Evolutionary conservation across 1,140 invertebrate species (phyloP).

Genomic region (Sarcophaga peregrina): DNA sequence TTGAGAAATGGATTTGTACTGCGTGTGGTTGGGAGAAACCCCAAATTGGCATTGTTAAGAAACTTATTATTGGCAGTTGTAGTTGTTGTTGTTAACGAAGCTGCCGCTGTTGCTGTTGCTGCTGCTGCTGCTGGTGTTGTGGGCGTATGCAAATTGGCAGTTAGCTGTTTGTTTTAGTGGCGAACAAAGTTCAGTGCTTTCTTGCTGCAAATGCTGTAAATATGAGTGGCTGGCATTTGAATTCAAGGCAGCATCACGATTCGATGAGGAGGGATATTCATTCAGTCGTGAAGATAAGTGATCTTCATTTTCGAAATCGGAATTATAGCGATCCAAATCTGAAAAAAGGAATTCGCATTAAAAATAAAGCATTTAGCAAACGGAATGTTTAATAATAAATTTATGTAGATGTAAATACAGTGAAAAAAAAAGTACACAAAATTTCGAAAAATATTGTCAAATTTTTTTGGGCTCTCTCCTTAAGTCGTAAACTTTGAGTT

Average conservation of each 20-base stretch:
- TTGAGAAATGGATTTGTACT: constrained; percentile 64
- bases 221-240: constrained; percentile 46
- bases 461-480: too few relatives aligned
- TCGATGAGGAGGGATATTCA: constrained; percentile 61
- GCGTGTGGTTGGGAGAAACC: constrained; percentile 54
- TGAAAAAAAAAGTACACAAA: too few relatives aligned
- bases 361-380: too few relatives aligned
- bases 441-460: too few relatives aligned
- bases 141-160: constrained; percentile 26
- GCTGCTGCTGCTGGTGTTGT: constrained; percentile 21
- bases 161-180: constrained; percentile 49
- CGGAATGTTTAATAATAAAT: too few relatives aligned
- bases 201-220: constrained; percentile 65
- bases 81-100: constrained; percentile 30
- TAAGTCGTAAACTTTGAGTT: too few relatives aligned
- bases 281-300: constrained; percentile 61
- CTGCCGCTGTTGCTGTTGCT: constrained; percentile 40
- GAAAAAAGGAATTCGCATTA: constrained; percentile 43
- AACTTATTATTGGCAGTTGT: constrained; percentile 51
- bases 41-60: constrained; percentile 59
- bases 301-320: constrained; percentile 71
- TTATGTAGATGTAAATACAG: too few relatives aligned
- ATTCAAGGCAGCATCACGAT: constrained; percentile 51
- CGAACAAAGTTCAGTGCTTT: constrained; percentile 62
- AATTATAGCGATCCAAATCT: constrained; percentile 72